These are phyloP conservation scores for Trichoplusia ni DNA, from an alignment of 1,140 invertebrate genomes.

Conservation along the genomic window DNA sequence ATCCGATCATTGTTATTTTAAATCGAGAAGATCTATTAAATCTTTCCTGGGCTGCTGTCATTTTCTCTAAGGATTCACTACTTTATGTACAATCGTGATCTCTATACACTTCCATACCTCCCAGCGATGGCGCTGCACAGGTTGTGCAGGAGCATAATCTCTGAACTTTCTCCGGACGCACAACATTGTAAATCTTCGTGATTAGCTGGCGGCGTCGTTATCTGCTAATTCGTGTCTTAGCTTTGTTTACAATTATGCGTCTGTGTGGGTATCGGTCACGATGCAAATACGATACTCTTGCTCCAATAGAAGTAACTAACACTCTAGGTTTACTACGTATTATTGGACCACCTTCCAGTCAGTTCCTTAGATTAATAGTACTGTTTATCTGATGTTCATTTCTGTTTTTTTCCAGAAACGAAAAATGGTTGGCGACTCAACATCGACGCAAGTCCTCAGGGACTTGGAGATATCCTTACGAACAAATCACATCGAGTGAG, in stretches of 20 bases:
- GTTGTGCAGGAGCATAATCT: not conserved
- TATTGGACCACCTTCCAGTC: too few relatives aligned
- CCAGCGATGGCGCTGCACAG: not conserved
- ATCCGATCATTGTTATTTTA: too few relatives aligned
- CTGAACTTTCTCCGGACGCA: conserved; percentile 5
- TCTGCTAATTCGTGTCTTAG: conserved; percentile 2
- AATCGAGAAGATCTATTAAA: too few relatives aligned
- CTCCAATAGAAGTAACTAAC: too few relatives aligned
- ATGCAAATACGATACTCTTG: too few relatives aligned
- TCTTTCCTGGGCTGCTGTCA: too few relatives aligned
- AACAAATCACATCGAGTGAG: conserved; percentile 99
- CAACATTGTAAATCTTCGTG: conserved; percentile 9
- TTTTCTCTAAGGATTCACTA: conserved; percentile 4
- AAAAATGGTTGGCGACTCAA: conserved; percentile 98
- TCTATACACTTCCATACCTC: not conserved
- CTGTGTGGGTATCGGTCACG: not conserved
- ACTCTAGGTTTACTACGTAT: too few relatives aligned
- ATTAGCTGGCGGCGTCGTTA: conserved; percentile 4
- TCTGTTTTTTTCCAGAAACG: conserved; percentile 94
- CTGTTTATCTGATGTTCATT: too few relatives aligned
- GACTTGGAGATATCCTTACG: conserved; percentile 99
- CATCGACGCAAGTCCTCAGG: conserved; percentile 98
- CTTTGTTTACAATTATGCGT: conserved; percentile 13
- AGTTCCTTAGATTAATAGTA: too few relatives aligned
- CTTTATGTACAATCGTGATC: conserved; percentile 7